These are phyloP conservation scores for Epinephelus fuscoguttatus DNA, from an alignment of 2,113 vertebrate genomes.

Conservation along the genomic window DNA sequence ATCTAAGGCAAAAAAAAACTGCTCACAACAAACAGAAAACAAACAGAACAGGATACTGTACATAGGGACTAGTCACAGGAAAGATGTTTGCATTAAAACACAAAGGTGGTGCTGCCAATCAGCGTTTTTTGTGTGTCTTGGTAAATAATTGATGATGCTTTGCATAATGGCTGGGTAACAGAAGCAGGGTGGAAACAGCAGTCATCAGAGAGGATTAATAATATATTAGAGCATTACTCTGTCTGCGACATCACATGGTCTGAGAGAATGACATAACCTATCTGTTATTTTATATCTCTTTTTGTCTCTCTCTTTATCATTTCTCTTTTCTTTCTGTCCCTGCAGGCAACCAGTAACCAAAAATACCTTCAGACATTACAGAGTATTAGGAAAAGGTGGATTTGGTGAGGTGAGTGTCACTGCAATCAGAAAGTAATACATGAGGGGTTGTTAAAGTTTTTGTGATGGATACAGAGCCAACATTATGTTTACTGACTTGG, in stretches of 20 bases:
- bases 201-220: slow-evolving; percentile 70
- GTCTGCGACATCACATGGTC: slow-evolving; percentile 63
- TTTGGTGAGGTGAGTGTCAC: slow-evolving; percentile 94
- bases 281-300: slow-evolving; percentile 30
- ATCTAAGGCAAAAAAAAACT: neutral
- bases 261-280: slow-evolving; percentile 42
- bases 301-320: slow-evolving; percentile 19
- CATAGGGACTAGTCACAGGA: neutral
- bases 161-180: slow-evolving; percentile 59
- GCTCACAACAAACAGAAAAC: neutral
- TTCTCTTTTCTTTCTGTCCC: slow-evolving; percentile 53
- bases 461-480: neutral
- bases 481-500: slow-evolving; percentile 8
- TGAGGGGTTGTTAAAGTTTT: neutral
- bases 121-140: slow-evolving; percentile 45
- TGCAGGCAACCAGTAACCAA: slow-evolving; percentile 93
- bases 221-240: slow-evolving; percentile 67
- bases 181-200: slow-evolving; percentile 61
- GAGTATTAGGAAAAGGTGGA: slow-evolving; percentile 95
- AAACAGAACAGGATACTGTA: neutral
- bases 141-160: slow-evolving; percentile 73
- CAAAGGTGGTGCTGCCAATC: slow-evolving; percentile 48
- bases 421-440: neutral
- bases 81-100: slow-evolving; percentile 17
- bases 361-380: slow-evolving; percentile 94